Percentiles rank a stretch among this genome's conserved stretches.
Evolutionary conservation across 2,113 vertebrate genomes (phyloP).

Genomic region (Cervus canadensis): DNA sequence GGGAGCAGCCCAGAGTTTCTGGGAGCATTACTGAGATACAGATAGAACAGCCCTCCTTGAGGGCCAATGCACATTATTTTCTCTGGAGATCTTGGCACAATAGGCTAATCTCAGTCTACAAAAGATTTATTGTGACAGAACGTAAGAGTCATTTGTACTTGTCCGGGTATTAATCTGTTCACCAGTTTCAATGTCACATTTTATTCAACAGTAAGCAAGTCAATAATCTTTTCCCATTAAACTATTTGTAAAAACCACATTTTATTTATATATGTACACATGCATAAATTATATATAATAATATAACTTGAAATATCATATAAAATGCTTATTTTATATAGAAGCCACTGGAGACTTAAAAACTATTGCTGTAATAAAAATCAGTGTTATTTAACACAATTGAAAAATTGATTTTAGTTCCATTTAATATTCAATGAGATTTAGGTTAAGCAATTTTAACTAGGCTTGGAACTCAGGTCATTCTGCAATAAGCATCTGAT

Average conservation of each 20-base stretch:
- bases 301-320: background rate
- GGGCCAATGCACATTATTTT: background rate
- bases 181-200: background rate
- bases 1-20: background rate
- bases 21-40: background rate
- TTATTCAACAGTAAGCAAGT: background rate
- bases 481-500: background rate
- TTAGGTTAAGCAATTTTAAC: background rate
- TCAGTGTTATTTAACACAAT: background rate
- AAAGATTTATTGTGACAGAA: conserved; percentile 32
- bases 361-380: background rate
- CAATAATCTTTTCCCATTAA: background rate
- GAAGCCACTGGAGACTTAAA: background rate
- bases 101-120: background rate
- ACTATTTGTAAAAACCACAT: background rate
- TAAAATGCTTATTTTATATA: background rate
- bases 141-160: conserved; percentile 16
- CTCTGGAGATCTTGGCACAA: background rate
- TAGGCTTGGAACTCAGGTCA: background rate
- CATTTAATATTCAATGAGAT: background rate
- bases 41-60: background rate
- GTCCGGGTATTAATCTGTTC: background rate
- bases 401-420: background rate
- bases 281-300: background rate
- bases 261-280: background rate